Evolutionary conservation across 2,888 invertebrate species (phyloP), one percentile per base, ranked within the genome.

Genomic region (Nomada ferruginata): DNA sequence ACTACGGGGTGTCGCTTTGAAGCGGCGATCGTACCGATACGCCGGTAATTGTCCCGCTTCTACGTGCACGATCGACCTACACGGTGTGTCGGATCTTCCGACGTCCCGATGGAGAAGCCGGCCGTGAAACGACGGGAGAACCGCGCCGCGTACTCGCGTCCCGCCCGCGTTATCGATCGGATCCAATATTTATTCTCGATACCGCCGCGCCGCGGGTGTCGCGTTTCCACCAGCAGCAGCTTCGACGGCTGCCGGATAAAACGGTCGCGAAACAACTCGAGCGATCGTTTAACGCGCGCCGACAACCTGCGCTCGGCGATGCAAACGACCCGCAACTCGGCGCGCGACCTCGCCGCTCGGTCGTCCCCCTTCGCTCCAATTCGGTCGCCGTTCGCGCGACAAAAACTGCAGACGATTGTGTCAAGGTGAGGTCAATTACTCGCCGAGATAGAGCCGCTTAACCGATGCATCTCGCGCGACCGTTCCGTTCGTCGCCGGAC

Each of bases 1-100:
- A 76, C 72, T 83, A 84, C 88, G 74, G 83, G 85, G 84, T 84
- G 87, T 84, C 85, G 20, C 75, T 73, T 81, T 61, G 55, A n/a
- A 26, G 11, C 77, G 66, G 20, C 59, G 59, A 63, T 29, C 20
- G 50, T 26, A 61, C 66, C 72, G 74, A 75, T 77, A 50, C 55
- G 57, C 68, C 57, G 77, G 52, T 69, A 77, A 77, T 69, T 79
- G 63, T 53, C 47, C 72, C 15, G 55, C 26, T 73, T 64, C 55
- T 44, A 55, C 72, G 26, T 55, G 36, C 23, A 15, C 13, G 13
- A 47, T n/a, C 71, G 44, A 2, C 18, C 10, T 18, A 44, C 64
- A 20, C 1, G 20, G 15, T 7, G 36, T 2, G 36, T 18, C 18
- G 0, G 44, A 60, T 77, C 47, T 64, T 52, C 42, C 57, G 13